Conservation (phyloP, 1,140 invertebrate genomes). For the Sesamia nonagrioides region DNA sequence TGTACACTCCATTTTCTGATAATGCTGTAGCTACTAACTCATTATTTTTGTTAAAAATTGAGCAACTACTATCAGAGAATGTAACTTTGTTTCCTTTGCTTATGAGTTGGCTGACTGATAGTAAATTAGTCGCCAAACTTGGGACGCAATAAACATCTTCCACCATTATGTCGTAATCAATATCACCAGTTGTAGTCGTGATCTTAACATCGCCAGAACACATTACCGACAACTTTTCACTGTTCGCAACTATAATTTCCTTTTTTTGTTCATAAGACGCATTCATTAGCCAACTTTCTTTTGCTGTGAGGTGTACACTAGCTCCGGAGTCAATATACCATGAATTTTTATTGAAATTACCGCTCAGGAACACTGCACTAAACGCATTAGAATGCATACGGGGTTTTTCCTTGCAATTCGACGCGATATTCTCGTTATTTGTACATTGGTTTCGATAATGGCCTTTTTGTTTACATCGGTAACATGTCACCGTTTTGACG, state of each 20-base stretch:
- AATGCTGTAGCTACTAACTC: conserved; percentile 22
- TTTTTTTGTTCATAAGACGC: neutral
- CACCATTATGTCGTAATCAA: conserved; percentile 25
- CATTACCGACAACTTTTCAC: conserved; percentile 24
- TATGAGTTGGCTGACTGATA: conserved; percentile 46
- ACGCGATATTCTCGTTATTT: no score
- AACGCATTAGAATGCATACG: no score
- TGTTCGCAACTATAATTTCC: conserved; percentile 30
- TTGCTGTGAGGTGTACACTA: conserved; percentile 51
- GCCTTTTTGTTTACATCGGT: no score
- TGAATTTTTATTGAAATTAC: no score
- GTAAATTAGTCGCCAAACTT: conserved; percentile 31
- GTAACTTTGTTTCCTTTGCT: conserved; percentile 39
- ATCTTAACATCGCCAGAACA: neutral
- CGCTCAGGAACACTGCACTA: no score
- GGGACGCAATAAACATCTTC: conserved; percentile 35
- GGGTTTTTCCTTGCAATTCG: no score
- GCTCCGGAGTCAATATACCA: no score
- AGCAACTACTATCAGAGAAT: conserved; percentile 5
- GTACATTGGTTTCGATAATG: no score
- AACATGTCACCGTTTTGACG: no score
- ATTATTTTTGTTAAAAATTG: conserved; percentile 21
- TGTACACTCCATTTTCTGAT: conserved; percentile 37
- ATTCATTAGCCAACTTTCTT: conserved; percentile 45
- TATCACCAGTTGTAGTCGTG: neutral